phyloP scores from a whole-genome alignment of 1,140 invertebrate genomes.

The Mya arenaria region DNA sequence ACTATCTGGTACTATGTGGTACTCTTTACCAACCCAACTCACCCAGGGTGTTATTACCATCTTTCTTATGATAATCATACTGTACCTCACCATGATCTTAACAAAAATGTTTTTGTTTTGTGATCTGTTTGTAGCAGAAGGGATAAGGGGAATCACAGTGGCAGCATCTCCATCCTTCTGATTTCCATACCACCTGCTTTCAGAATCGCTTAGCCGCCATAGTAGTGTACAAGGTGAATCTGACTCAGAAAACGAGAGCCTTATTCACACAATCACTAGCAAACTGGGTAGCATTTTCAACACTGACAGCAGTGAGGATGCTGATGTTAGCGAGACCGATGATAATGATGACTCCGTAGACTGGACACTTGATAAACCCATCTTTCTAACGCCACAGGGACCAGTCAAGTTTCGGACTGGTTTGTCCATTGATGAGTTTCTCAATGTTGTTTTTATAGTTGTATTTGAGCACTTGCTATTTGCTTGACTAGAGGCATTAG shows the following conservation, averaged over 20 bases:
- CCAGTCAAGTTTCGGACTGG: conserved; percentile 65
- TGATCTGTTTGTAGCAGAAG: too few relatives aligned
- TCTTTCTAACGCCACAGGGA: conserved; percentile 78
- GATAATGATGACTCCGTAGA: conserved; percentile 80
- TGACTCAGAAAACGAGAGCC: conserved; percentile 89
- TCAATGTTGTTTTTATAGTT: neutral
- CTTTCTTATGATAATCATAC: too few relatives aligned
- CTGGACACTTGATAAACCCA: conserved; percentile 74
- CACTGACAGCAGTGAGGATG: conserved; percentile 86
- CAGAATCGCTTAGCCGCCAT: conserved; percentile 77
- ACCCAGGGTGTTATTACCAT: too few relatives aligned
- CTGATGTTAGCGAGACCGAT: conserved; percentile 86
- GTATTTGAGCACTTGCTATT: conserved; percentile 23
- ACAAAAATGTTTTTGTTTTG: too few relatives aligned
- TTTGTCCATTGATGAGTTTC: conserved; percentile 23
- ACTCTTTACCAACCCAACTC: too few relatives aligned
- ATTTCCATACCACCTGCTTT: too few relatives aligned
- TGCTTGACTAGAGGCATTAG: too few relatives aligned
- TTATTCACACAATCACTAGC: conserved; percentile 76
- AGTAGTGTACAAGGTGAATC: conserved; percentile 86
- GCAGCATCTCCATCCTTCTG: too few relatives aligned
- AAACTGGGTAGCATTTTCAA: conserved; percentile 85
- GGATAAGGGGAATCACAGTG: too few relatives aligned
- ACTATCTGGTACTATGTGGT: too few relatives aligned
- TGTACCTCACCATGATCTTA: too few relatives aligned